Evolutionary conservation across 1,140 invertebrate genomes (phyloP).

Genomic region (Dendrolimus punctatus): DNA sequence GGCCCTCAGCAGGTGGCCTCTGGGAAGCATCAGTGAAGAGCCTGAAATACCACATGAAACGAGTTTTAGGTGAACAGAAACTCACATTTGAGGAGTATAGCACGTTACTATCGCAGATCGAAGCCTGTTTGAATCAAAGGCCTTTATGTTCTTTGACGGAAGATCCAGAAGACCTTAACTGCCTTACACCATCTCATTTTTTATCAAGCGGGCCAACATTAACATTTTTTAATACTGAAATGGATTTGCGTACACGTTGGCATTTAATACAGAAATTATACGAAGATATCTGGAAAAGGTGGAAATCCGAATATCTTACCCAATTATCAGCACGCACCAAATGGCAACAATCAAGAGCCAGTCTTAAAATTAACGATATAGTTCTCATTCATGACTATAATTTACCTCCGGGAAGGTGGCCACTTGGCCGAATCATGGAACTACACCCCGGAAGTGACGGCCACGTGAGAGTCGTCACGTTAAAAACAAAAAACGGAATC

Average conservation of each 20-base stretch:
- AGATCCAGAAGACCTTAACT: constrained; percentile 3
- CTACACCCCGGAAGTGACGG: constrained; percentile 3
- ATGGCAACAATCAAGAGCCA: not conserved
- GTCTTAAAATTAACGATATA: not conserved
- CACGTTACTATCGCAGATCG: constrained; percentile 5
- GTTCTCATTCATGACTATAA: constrained; percentile 1
- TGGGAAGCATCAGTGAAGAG: constrained; percentile 1
- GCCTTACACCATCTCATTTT: constrained; percentile 5
- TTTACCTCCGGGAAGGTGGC: constrained; percentile 3
- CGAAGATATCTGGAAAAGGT: constrained; percentile 6
- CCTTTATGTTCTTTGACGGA: constrained; percentile 3
- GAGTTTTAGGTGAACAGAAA: constrained; percentile 3
- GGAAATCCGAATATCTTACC: constrained; percentile 5
- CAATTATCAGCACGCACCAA: constrained; percentile 6
- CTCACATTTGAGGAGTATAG: constrained; percentile 6
- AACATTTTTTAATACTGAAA: constrained; percentile 1
- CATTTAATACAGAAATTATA: constrained; percentile 1
- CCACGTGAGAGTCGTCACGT: not conserved
- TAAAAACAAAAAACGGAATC: constrained; percentile 6
- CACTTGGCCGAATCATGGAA: constrained; percentile 4
- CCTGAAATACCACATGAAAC: constrained; percentile 2
- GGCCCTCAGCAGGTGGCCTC: constrained; percentile 1
- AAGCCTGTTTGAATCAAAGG: constrained; percentile 4
- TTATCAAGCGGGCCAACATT: not conserved
- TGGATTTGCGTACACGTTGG: constrained; percentile 4